Base-by-base conservation (phyloP, 2,113 vertebrate genomes). In the Thomomys bottae region DNA sequence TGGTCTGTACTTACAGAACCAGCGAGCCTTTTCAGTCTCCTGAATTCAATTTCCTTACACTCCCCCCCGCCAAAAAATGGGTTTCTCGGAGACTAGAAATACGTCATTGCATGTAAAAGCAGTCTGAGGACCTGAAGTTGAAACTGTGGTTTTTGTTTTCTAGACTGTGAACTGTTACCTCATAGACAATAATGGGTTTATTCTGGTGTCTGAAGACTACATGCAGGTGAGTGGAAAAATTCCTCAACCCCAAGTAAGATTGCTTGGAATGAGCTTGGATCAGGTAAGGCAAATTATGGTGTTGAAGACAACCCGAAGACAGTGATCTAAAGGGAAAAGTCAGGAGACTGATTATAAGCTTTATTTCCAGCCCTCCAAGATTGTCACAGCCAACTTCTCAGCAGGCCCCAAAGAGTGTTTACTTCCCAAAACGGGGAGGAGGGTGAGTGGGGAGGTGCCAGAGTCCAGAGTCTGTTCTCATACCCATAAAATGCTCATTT, bases 121-220 rank as follows among this genome's bases (percentile, higher is more conserved):
- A 38, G 3, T 66, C 67, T 73, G 34, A 92, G 77, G 64, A 82
- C 49, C 38, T 3, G 1, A 49, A 32, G 54, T 21, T 88, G 32
- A 92, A 93, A 75, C 40, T 61, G 3, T 66, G 38, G 49, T 66
- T 77, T 61, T 70, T 49, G 6, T 49, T 81, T 96, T 97, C 95
- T 97, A 99, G 99, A 97, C 98, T 87, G 98, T 99, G 92, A 99
- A 98, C 96, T 99, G 99, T 97, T 99, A 99, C 97, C 98, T 99
- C 94, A 99, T 99, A 94, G 99, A 99, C 98, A 99, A 99, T 97
- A 99, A 99, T 42, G 99, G 99, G 88, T 99, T 99, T 93, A 98
- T 99, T 97, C 98, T 99, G 96, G 99, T 99, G 34, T 98, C 99
- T 79, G 99, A 99, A 97, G 99, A 99, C 96, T 99, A 98, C 32